Evolutionary conservation across 2,797 vertebrate species (phyloP), one percentile per base, ranked within the genome.

Genomic region (Pipistrellus kuhlii): DNA sequence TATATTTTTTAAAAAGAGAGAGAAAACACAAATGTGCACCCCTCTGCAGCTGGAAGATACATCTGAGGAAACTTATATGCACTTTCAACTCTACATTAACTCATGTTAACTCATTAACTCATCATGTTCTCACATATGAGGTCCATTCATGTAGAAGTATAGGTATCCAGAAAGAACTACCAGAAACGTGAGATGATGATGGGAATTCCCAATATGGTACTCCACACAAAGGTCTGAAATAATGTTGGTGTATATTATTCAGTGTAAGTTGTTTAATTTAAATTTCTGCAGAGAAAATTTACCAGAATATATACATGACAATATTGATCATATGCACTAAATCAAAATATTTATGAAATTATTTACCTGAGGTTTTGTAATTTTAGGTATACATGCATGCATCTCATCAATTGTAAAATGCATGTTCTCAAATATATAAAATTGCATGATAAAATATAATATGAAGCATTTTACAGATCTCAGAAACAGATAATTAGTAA

Each of bases 251-350:
- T 23, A 21, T 20, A 76, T 20, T 10, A 64, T 51, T 72, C 48
- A 1, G 25, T 20, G 4, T 91, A 9, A 77, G 59, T 77, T 92
- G 41, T 69, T 93, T 87, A 89, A 89, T 84, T 95, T 73, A 51
- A 44, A 82, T 25, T 90, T 93, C 3, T 75, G 5, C 35, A 59
- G 32, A 69, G 25, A 76, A 18, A 32, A 48, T 48, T 84, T 62
- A 38, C 2, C 81, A 82, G 9, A 71, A 88, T 57, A 2, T 23
- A 59, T 38, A 5, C n/a, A 77, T 57, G 48, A 44, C 46, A 64
- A 20, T 66, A 44, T 44, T 32, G 32, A 69, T 23, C 20, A 76
- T 41, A 81, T 12, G 0, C 3, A 85, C 75, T 66, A 55, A 87
- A 51, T 89, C 18, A 59, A 83, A 85, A 48, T 71, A 71, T 41